Evolutionary conservation across 35 echinoderm and acorn worm species (phyloP), one percentile per base, ranked within the genome.

Genomic region (Ophiothrix spiculata): DNA sequence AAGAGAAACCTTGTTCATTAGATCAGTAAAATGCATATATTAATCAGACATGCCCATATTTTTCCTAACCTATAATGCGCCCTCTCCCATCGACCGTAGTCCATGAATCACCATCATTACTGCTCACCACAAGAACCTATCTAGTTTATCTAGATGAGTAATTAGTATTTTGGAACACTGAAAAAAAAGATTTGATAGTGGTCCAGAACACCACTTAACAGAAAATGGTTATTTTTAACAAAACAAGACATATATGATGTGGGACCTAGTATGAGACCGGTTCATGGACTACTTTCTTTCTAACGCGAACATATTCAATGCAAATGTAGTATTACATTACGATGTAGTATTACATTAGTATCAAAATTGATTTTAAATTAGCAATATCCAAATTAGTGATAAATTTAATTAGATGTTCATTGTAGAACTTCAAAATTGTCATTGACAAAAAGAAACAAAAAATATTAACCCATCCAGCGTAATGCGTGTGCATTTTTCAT

Each of bases 21-120:
- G 60, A 25, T 69, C 60, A 69, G 60, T 2, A 69, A 6, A 69
- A 69, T 25, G 60, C 19, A 69, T 6, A 69, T 25, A 10, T 25
- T 25, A 69, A 10, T 69, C 60, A 69, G 23, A 69, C 60, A 69
- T 69, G 60, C 60, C 60, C 60, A 69, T 69, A 69, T 69, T 69
- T 15, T 28, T n/a, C 16, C 3, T 69, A 6, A 4, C 8, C 60
- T n/a, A 15, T n/a, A 69, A 25, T 69, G 60, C 60, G 60, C 60
- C 60, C 60, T 25, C 60, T 28, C 60, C 60, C 25, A 69, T 25
- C 1, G 29, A n/a, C 2, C 16, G 60, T 25, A 69, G 60, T 15
- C 23, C 60, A 69, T 69, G 60, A 69, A 69, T 25, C 60, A 69
- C 29, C 8, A 12, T 69, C 60, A 69, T 69, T 69, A 25, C 60